Conservation (phyloP, 2,888 invertebrate genomes). For the Acleris literana region DNA sequence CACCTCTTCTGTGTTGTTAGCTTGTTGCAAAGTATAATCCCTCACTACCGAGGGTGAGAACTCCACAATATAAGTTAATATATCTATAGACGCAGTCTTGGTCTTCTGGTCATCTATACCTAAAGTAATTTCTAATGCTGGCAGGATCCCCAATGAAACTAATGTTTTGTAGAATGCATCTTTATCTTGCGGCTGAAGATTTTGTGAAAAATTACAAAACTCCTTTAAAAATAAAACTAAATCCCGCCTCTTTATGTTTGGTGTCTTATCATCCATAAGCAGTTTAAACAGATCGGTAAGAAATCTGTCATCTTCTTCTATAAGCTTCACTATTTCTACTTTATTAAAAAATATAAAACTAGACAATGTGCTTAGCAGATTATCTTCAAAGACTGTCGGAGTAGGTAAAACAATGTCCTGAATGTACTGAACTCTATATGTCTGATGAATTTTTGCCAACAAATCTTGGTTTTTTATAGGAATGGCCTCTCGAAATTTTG, state of each 20-base stretch:
- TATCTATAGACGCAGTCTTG: constrained; percentile 98
- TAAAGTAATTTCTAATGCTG: constrained; percentile 95
- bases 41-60: constrained; percentile 98
- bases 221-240: constrained; percentile 98
- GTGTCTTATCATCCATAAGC: constrained; percentile 94
- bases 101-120: constrained; percentile 96
- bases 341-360: constrained; percentile 99
- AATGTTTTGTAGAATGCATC: constrained; percentile 98
- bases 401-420: constrained; percentile 99
- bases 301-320: constrained; percentile 99
- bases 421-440: constrained; percentile 99
- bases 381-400: constrained; percentile 99
- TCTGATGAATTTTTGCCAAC: constrained; percentile 99
- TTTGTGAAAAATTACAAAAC: constrained; percentile 99
- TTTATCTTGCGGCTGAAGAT: constrained; percentile 97
- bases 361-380: constrained; percentile 97
- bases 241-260: constrained; percentile 93
- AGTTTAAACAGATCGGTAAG: constrained; percentile 96
- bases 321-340: constrained; percentile 98
- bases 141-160: constrained; percentile 93
- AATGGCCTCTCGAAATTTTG: constrained; percentile 96
- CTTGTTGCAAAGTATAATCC: constrained; percentile 97
- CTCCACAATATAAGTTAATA: constrained; percentile 98
- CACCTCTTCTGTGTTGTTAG: constrained; percentile 94
- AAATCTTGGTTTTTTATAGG: constrained; percentile 97